Percentiles rank a stretch among this genome's conserved stretches.
Conservation (phyloP, 2,113 vertebrate genomes). For the Semnornis frantzii region DNA sequence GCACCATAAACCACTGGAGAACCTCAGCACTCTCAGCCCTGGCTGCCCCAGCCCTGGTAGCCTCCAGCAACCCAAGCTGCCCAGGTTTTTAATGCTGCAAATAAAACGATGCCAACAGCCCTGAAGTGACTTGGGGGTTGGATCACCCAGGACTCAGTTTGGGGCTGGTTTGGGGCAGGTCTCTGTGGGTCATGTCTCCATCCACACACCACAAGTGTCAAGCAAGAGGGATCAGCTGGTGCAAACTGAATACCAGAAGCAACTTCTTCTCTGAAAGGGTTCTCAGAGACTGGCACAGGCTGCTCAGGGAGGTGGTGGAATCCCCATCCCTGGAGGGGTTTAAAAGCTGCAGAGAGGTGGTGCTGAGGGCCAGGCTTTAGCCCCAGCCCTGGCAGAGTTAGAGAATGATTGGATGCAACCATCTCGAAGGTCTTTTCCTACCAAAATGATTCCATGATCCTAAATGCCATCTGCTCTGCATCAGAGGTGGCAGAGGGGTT, state of each 20-base stretch:
- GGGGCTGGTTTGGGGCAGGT: background rate
- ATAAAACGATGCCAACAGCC: background rate
- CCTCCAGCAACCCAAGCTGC: background rate
- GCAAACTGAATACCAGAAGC: background rate
- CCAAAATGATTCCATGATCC: too few relatives aligned
- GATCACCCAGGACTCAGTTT: background rate
- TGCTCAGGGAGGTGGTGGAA: too few relatives aligned
- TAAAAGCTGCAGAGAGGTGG: too few relatives aligned
- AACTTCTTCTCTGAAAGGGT: too few relatives aligned
- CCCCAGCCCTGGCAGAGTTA: too few relatives aligned
- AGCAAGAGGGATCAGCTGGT: rapidly evolving
- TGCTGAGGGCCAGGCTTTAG: too few relatives aligned
- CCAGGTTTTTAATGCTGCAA: background rate
- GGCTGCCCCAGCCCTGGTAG: background rate
- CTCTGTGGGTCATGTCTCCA: background rate
- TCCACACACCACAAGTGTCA: rapidly evolving
- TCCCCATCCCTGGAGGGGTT: too few relatives aligned
- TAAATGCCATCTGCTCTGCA: background rate
- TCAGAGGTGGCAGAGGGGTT: background rate
- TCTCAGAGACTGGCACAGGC: too few relatives aligned
- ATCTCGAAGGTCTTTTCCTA: too few relatives aligned
- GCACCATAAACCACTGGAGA: rapidly evolving
- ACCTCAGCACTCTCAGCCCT: background rate
- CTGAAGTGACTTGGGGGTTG: background rate
- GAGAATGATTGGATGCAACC: too few relatives aligned